Conservation (phyloP, 2,113 vertebrate species). For the Anolis carolinensis region DNA sequence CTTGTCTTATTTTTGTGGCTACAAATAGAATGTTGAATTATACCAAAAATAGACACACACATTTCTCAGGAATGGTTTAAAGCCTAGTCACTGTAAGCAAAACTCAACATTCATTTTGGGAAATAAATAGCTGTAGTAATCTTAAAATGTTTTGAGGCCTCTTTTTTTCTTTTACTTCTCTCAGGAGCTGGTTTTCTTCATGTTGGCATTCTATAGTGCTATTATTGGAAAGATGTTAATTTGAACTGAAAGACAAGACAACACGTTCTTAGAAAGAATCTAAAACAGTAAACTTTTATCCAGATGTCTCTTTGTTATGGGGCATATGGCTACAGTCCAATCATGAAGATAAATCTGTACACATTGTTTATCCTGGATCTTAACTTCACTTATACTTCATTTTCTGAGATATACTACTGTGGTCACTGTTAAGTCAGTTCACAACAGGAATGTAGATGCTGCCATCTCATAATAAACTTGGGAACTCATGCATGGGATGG, state of each 20-base stretch:
- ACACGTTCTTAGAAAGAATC: slow-evolving; percentile 29
- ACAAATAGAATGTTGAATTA: background rate
- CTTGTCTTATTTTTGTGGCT: slow-evolving; percentile 4
- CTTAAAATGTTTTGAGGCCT: background rate
- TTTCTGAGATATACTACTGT: background rate
- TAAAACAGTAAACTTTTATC: slow-evolving; percentile 33
- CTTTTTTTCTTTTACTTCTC: slow-evolving; percentile 1
- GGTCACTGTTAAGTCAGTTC: background rate
- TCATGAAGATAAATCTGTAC: slow-evolving; percentile 22
- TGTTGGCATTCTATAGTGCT: slow-evolving; percentile 23
- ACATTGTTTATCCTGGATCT: background rate
- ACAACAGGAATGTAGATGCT: background rate
- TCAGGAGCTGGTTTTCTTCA: slow-evolving; percentile 29
- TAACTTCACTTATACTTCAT: background rate
- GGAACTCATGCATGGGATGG: background rate
- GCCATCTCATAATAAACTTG: background rate
- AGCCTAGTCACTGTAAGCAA: background rate
- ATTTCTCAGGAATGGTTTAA: accelerated
- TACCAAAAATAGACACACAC: background rate
- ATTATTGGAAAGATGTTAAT: slow-evolving; percentile 27
- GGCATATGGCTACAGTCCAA: accelerated
- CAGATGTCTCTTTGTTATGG: slow-evolving; percentile 27
- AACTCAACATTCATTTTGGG: background rate
- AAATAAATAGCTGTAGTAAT: slow-evolving; percentile 14
- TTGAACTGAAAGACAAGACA: slow-evolving; percentile 24